phyloP scores from a whole-genome alignment of 2,113 vertebrate species.

The Trogon melanurus region DNA sequence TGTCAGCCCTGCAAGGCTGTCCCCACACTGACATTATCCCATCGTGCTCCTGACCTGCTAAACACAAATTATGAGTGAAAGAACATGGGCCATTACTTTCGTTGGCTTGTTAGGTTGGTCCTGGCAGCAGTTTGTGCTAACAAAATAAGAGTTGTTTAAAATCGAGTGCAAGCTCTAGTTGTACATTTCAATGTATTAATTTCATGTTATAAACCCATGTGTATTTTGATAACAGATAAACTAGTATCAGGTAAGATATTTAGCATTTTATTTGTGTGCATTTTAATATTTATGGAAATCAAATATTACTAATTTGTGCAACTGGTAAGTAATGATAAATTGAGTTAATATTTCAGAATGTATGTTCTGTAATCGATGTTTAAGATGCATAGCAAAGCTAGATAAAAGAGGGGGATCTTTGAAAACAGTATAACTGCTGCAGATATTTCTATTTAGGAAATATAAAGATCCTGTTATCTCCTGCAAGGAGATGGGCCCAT shows the following conservation, averaged over 20 bases:
- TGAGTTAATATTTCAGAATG: neutral
- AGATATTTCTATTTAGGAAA: neutral
- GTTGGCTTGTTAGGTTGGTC: neutral
- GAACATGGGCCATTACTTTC: neutral
- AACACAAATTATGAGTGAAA: neutral
- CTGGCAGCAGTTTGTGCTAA: neutral
- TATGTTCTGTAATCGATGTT: neutral
- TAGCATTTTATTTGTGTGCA: neutral
- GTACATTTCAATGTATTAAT: neutral
- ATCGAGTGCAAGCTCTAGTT: neutral
- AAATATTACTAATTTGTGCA: neutral
- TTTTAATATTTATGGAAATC: neutral
- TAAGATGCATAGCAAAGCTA: neutral
- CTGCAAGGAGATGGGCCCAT: neutral
- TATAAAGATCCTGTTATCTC: neutral
- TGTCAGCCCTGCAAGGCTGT: neutral
- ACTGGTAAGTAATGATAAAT: neutral
- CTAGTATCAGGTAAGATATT: neutral
- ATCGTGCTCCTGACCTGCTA: neutral
- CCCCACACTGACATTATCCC: rapidly evolving
- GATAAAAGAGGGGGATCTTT: neutral
- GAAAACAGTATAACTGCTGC: neutral
- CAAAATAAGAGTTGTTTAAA: neutral
- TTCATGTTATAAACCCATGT: neutral
- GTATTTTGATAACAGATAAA: neutral